Evolutionary conservation across 2,797 vertebrate species (phyloP).

Genomic region (Epinephelus coioides): DNA sequence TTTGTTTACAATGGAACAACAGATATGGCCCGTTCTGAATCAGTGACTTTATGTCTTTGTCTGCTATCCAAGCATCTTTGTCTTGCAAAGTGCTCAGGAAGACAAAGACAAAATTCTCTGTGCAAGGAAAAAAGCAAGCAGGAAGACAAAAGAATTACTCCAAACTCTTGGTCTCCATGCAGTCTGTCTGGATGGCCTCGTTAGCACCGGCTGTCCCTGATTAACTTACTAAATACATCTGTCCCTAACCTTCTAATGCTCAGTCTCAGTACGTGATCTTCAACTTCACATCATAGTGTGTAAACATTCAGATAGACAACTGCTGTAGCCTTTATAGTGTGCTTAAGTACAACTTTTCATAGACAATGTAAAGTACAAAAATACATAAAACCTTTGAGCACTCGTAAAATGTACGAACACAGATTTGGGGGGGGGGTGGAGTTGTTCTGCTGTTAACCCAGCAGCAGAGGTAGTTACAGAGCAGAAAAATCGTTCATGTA

Average conservation of each 20-base stretch:
- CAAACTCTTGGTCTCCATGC: background rate
- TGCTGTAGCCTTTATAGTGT: background rate
- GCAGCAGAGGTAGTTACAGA: too few relatives aligned
- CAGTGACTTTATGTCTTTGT: background rate
- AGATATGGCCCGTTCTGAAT: background rate
- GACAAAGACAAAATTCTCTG: background rate
- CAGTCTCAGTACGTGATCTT: background rate
- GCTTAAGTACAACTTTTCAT: background rate
- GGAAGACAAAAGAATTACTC: background rate
- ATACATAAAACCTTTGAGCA: background rate
- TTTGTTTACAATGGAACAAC: slow-evolving; percentile 1
- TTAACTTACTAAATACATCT: background rate
- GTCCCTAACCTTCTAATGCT: too few relatives aligned
- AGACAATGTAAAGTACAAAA: background rate
- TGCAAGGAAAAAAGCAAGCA: background rate
- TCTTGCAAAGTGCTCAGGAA: background rate
- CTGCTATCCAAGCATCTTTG: background rate
- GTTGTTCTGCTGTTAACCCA: too few relatives aligned
- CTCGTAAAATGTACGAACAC: too few relatives aligned
- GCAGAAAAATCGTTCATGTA: too few relatives aligned
- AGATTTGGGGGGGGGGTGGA: too few relatives aligned
- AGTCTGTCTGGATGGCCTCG: background rate
- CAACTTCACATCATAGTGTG: background rate
- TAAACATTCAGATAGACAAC: background rate
- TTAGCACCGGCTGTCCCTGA: background rate